Percentiles rank a stretch among this genome's conserved stretches.
These are phyloP conservation scores for Leptarthrus brevirostris DNA, from an alignment of 2,888 invertebrate genomes.

Conservation along the genomic window DNA sequence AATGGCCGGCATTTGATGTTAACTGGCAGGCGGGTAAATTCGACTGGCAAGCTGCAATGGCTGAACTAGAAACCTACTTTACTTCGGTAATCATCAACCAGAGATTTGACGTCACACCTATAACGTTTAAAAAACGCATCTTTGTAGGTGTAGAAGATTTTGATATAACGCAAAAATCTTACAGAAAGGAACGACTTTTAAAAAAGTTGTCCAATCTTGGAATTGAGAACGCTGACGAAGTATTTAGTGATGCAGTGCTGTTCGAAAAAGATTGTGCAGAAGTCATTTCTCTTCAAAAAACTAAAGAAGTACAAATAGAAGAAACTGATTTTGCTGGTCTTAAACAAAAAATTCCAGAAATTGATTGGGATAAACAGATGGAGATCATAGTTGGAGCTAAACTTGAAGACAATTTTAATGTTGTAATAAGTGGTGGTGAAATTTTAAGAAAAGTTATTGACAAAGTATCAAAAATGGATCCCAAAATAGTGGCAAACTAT, in stretches of 20 bases:
- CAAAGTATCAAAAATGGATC: constrained; percentile 10
- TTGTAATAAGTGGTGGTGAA: not conserved
- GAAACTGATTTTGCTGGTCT: not conserved
- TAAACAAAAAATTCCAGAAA: constrained; percentile 13
- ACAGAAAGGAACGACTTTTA: no score
- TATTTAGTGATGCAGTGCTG: not conserved
- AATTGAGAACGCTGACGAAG: not conserved
- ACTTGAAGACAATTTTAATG: not conserved
- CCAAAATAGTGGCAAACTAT: constrained; percentile 7
- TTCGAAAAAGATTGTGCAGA: not conserved
- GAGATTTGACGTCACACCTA: not conserved
- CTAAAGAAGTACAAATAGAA: not conserved
- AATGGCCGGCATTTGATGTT: not conserved
- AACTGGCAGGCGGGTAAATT: constrained; percentile 13
- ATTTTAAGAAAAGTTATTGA: not conserved
- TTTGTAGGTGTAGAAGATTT: no score
- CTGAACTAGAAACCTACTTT: not conserved
- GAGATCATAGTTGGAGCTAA: not conserved
- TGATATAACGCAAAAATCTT: not conserved
- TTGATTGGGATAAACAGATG: constrained; percentile 8
- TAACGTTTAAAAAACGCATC: not conserved
- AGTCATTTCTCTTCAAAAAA: not conserved
- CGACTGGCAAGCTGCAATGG: not conserved
- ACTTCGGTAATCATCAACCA: not conserved
- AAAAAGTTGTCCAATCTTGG: not conserved